Percentiles rank a stretch among this genome's conserved stretches.
Evolutionary conservation across 2,888 invertebrate genomes (phyloP).

Genomic region (Latrodectus hesperus): DNA sequence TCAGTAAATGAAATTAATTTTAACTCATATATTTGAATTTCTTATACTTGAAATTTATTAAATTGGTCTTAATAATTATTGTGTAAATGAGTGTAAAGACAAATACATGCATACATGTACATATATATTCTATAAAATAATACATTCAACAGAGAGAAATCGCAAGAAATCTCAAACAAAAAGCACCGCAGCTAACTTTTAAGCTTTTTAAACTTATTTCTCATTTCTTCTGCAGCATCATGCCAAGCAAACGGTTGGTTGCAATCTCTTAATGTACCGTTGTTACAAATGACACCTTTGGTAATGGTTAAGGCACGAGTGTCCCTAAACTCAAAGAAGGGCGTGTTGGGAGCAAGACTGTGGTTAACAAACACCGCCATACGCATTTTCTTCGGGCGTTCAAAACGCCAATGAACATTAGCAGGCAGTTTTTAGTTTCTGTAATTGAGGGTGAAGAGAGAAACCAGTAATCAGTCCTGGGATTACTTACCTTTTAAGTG

Average conservation of each 20-base stretch:
- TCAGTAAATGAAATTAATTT: too few species aligned
- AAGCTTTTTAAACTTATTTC: too few species aligned
- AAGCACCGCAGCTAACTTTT: too few species aligned
- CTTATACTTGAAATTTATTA: too few species aligned
- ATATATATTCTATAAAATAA: too few species aligned
- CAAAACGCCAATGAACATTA: constrained; percentile 20
- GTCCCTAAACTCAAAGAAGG: constrained; percentile 24
- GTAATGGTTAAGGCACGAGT: constrained; percentile 49
- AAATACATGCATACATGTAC: too few species aligned
- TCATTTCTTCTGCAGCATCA: neutral
- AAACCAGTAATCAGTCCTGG: neutral
- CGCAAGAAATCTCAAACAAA: too few species aligned
- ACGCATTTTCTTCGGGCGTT: constrained; percentile 1
- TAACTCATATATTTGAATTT: too few species aligned
- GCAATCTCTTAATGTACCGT: constrained; percentile 50
- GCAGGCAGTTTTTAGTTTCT: constrained; percentile 21
- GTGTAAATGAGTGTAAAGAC: too few species aligned
- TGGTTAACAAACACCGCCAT: constrained; percentile 33
- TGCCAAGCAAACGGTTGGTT: neutral
- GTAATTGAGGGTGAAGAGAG: neutral
- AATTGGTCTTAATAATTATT: too few species aligned
- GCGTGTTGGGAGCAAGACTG: constrained; percentile 20
- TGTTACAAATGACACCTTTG: constrained; percentile 46
- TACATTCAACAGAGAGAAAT: too few species aligned
- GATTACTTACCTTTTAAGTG: neutral